These are phyloP conservation scores for Fringilla coelebs DNA, from an alignment of 2,797 vertebrate genomes.

Conservation along the genomic window DNA sequence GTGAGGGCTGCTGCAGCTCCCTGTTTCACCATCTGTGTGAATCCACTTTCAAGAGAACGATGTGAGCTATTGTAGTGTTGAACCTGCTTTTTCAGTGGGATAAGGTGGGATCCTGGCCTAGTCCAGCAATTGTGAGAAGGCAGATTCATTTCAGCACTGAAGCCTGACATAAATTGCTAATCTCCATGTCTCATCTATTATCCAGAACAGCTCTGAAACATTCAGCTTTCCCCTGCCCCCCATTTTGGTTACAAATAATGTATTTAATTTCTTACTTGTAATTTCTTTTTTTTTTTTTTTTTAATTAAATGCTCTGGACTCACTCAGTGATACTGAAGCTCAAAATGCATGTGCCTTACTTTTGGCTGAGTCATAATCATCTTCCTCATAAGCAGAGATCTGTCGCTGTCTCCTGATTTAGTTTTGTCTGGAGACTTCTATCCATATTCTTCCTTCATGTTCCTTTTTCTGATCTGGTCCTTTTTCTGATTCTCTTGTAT, in stretches of 20 bases:
- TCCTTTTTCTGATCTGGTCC: not conserved
- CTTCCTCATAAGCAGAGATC: not conserved
- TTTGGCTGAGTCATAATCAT: conserved; percentile 34
- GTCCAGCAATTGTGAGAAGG: not conserved
- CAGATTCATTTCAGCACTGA: not conserved
- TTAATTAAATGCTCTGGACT: not conserved
- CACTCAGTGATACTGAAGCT: not conserved
- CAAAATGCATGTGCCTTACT: not conserved
- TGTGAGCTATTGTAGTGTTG: not conserved
- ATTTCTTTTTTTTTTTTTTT: not conserved
- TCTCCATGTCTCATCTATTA: not conserved
- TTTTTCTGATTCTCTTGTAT: not conserved
- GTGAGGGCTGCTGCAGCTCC: not conserved
- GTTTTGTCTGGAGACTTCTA: not conserved
- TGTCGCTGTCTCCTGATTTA: conserved; percentile 40
- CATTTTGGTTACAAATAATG: not conserved
- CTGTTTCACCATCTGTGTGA: not conserved
- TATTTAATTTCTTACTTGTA: not conserved
- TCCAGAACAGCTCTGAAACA: not conserved
- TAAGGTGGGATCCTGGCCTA: not conserved
- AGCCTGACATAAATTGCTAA: not conserved
- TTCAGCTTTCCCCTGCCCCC: not conserved
- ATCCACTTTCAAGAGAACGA: not conserved
- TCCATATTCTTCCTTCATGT: not conserved
- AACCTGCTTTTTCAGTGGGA: not conserved